Base-by-base conservation (phyloP, 2,113 vertebrate genomes). In the Tiliqua scincoides region DNA sequence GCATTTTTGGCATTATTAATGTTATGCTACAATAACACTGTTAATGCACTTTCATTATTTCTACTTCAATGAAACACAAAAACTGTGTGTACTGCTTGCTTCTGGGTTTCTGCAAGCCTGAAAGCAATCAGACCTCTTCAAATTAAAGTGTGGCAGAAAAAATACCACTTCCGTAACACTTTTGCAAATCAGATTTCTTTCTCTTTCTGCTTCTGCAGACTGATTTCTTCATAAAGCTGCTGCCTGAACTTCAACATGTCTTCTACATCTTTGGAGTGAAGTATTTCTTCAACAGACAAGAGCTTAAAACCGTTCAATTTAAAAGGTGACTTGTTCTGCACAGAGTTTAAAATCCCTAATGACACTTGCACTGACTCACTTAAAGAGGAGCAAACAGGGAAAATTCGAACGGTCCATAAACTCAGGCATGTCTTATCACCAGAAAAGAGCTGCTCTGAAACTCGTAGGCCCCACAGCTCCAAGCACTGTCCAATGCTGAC, bases 401-500 rank as follows among this genome's bases (percentile, higher is more conserved):
- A 99, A 88, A 99, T 95, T 82, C 97, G 93, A 0, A 96, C 96
- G 18, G 95, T 98, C 99, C 99, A 99, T 90, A 99, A 91, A 86
- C 97, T 97, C 67, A 96, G 63, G 23, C 1, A 1, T 0, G 90
- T 63, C 11, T 21, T 79, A 3, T 93, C 92, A 4, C 96, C 89
- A 0, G 97, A 98, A 94, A 99, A 98, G 21, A 95, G 95, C 73
- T 97, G 84, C 1, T 84, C 86, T 0, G 96, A 97, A 3, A 88
- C 30, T 27, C 90, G 79, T 30, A 98, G 4, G 10, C 96, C 95
- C 98, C 98, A 99, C n/a, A 75, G 92, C 37, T 87, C 85, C 57
- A 98, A 89, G 86, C 97, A 98, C 1, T 96, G 91, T 1, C 77
- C 54, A 1, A 99, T 92, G 87, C 92, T 91, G 40, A 86, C 77